phyloP scores from a whole-genome alignment of 2,888 invertebrate genomes.

The Drosophila antonietae region DNA sequence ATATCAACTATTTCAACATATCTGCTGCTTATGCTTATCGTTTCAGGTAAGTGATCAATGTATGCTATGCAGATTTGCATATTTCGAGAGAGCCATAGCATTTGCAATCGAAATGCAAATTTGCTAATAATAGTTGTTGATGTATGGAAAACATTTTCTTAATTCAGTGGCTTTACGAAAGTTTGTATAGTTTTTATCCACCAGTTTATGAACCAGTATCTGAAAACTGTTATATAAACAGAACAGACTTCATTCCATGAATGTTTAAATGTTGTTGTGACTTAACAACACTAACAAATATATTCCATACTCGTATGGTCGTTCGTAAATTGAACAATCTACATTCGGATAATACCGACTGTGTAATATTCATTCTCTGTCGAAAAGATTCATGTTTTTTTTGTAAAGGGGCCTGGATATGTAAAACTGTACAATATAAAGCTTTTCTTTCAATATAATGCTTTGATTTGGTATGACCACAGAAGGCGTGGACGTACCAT shows the following conservation, averaged over 20 bases:
- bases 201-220: not conserved
- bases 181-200: not conserved
- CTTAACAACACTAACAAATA: not conserved
- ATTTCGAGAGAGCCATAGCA: not conserved
- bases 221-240: not conserved
- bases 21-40: conserved; percentile 82
- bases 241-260: not conserved
- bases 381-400: not conserved
- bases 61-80: not conserved
- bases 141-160: not conserved
- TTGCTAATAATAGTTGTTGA: not conserved
- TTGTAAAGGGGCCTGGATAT: not conserved
- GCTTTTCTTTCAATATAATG: no score
- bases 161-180: not conserved
- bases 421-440: no score
- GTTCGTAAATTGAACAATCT: no score
- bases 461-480: no score
- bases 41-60: conserved; percentile 82
- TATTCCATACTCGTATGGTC: no score
- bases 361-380: not conserved
- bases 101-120: not conserved
- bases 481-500: no score
- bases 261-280: not conserved
- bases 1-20: conserved; percentile 83
- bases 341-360: not conserved